Conservation (phyloP, 2,113 vertebrate genomes). For the Eurypyga helias region DNA sequence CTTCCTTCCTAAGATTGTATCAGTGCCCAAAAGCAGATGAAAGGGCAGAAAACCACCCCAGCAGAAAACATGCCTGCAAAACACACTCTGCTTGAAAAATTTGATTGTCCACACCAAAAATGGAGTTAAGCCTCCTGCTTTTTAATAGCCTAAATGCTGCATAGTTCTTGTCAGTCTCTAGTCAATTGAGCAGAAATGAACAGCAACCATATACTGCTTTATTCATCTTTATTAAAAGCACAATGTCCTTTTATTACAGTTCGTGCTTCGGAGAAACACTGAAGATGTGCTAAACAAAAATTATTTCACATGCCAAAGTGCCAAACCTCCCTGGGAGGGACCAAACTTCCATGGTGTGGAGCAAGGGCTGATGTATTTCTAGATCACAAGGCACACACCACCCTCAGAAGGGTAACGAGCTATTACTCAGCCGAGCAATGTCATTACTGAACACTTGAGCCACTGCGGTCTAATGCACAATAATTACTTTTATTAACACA, state of each 20-base stretch:
- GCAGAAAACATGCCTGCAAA: not conserved
- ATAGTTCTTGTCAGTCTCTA: conserved; percentile 29
- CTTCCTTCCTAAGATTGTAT: not conserved
- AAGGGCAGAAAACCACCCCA: not conserved
- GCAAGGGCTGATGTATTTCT: not conserved
- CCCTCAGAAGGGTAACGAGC: not conserved
- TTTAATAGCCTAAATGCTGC: not conserved
- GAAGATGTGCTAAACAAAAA: not conserved
- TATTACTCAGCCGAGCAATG: not conserved
- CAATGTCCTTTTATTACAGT: not conserved
- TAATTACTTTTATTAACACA: not conserved
- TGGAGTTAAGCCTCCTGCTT: not conserved
- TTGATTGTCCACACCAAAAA: not conserved
- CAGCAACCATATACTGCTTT: not conserved
- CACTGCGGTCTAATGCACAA: not conserved
- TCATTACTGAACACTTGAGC: not conserved
- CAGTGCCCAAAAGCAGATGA: not conserved
- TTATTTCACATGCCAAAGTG: not conserved
- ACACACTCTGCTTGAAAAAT: not conserved
- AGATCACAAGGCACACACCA: not conserved
- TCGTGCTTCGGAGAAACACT: not conserved
- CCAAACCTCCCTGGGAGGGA: not conserved
- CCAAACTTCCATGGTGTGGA: not conserved
- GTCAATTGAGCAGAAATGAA: not conserved
- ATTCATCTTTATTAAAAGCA: not conserved